Evolutionary conservation across 2,797 vertebrate genomes (phyloP).

Genomic region (Perodicticus potto): DNA sequence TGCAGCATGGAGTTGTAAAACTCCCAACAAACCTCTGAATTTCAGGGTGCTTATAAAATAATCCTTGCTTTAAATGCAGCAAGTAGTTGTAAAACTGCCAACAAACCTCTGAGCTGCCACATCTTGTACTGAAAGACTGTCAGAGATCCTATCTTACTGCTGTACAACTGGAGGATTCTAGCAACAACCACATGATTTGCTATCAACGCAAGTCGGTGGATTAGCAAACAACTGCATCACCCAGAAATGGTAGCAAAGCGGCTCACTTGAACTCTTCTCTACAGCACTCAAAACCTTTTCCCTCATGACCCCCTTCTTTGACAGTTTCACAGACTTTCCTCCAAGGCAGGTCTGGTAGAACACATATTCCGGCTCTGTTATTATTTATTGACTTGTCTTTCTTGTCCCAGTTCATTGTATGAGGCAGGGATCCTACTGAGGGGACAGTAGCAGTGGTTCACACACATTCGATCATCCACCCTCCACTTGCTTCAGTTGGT

Average conservation of each 20-base stretch:
- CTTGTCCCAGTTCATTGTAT: not conserved
- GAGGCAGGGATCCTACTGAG: too few relatives aligned
- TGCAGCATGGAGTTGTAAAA: not conserved
- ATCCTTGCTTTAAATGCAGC: constrained; percentile 9
- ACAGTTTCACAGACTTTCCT: not conserved
- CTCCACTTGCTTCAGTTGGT: not conserved
- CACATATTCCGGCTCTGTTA: not conserved
- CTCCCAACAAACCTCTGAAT: not conserved
- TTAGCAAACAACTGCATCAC: not conserved
- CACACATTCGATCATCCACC: not conserved
- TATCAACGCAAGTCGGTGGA: not conserved
- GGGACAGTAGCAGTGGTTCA: not conserved
- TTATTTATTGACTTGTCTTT: not conserved
- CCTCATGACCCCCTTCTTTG: not conserved
- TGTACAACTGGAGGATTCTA: not conserved
- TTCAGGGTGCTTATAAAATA: not conserved
- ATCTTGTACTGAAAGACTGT: not conserved
- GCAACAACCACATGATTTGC: not conserved
- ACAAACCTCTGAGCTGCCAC: not conserved
- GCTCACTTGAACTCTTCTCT: not conserved
- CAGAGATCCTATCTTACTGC: not conserved
- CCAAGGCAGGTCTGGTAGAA: not conserved
- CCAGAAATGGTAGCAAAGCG: not conserved
- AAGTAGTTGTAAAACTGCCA: not conserved
- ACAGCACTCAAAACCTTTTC: not conserved